phyloP scores from a whole-genome alignment of 2,797 vertebrate species.

The Epinephelus awoara region DNA sequence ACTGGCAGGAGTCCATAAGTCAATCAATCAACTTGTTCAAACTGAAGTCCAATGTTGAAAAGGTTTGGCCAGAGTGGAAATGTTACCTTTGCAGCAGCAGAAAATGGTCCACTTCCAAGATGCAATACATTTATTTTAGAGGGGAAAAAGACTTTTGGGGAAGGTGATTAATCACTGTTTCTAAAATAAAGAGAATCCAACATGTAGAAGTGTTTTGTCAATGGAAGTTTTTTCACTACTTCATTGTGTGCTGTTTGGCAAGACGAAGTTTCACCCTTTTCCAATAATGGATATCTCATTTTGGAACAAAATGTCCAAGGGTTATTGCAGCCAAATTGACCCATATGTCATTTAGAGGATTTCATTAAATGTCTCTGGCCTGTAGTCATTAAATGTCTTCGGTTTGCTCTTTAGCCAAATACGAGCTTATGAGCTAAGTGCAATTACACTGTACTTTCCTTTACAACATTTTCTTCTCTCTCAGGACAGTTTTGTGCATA shows the following conservation, averaged over 20 bases:
- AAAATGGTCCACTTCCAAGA: slow-evolving; percentile 53
- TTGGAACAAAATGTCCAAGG: slow-evolving; percentile 51
- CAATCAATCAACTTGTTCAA: slow-evolving; percentile 68
- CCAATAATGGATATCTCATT: slow-evolving; percentile 67
- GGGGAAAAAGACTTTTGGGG: slow-evolving; percentile 19
- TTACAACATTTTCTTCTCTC: slow-evolving; percentile 43
- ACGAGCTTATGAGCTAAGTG: slow-evolving; percentile 41
- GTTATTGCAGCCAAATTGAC: slow-evolving; percentile 59
- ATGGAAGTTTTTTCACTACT: slow-evolving; percentile 43
- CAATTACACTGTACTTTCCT: slow-evolving; percentile 58
- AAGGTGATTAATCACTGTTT: slow-evolving; percentile 55
- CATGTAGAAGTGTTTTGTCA: slow-evolving; percentile 59
- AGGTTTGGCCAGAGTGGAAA: slow-evolving; percentile 32
- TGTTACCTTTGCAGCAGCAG: slow-evolving; percentile 43
- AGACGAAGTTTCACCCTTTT: slow-evolving; percentile 59
- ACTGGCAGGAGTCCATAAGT: slow-evolving; percentile 69
- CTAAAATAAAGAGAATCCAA: slow-evolving; percentile 56
- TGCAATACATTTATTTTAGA: slow-evolving; percentile 43
- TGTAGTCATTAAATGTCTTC: slow-evolving; percentile 57
- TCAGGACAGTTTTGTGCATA: slow-evolving; percentile 54
- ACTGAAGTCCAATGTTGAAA: slow-evolving; percentile 56
- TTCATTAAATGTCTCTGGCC: slow-evolving; percentile 63
- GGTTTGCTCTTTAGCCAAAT: slow-evolving; percentile 53
- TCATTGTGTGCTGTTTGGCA: slow-evolving; percentile 57
- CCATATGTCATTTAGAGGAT: slow-evolving; percentile 67